Conservation (phyloP, 2,113 vertebrate genomes). For the Odocoileus hemionus region DNA sequence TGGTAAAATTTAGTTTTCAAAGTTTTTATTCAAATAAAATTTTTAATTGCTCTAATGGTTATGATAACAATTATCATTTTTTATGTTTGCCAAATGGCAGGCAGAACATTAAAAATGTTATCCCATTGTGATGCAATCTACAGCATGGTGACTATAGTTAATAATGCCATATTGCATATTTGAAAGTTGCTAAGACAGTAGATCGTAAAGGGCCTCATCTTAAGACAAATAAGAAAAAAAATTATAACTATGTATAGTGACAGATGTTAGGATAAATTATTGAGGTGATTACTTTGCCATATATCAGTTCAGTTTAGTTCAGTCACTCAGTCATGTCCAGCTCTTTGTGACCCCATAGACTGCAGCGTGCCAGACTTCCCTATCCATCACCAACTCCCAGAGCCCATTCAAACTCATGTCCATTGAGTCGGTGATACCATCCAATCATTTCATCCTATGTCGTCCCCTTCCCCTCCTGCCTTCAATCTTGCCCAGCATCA, state of each 20-base stretch:
- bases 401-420: not conserved
- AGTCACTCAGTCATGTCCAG: not conserved
- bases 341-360: not conserved
- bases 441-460: not conserved
- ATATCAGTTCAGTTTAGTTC: not conserved
- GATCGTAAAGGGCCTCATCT: not conserved
- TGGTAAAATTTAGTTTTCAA: not conserved
- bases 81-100: not conserved
- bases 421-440: not conserved
- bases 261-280: not conserved
- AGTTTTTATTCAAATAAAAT: not conserved
- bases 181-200: not conserved
- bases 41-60: not conserved
- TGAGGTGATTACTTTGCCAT: not conserved
- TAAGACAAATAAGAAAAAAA: not conserved
- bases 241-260: not conserved
- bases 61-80: not conserved
- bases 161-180: not conserved
- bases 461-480: rapidly evolving
- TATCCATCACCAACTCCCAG: not conserved
- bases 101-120: not conserved
- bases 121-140: not conserved
- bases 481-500: not conserved
- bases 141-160: not conserved
- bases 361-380: not conserved